These are phyloP conservation scores for Pammene fasciana DNA, from an alignment of 2,888 invertebrate species.

Conservation along the genomic window DNA sequence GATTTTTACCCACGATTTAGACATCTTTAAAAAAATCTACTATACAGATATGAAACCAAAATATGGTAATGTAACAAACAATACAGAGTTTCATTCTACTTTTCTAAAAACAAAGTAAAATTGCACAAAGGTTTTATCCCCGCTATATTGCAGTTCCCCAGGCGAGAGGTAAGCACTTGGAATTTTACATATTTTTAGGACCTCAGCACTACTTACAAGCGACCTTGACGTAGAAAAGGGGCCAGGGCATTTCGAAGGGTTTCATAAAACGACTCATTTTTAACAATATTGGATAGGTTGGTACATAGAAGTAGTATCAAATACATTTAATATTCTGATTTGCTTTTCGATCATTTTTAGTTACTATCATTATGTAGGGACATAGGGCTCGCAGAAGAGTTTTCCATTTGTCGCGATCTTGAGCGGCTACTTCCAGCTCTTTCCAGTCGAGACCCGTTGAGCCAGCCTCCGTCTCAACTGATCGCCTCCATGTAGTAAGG, in stretches of 20 bases:
- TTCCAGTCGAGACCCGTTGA: no score
- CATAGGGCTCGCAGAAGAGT: no score
- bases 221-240: conserved; percentile 30
- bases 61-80: not conserved
- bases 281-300: conserved; percentile 16
- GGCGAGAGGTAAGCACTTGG: conserved; percentile 22
- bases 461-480: no score
- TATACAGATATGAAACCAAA: no score
- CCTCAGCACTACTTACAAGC: conserved; percentile 26
- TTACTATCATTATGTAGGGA: no score
- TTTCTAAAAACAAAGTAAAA: conserved; percentile 3
- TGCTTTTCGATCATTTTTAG: no score
- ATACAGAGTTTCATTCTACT: not conserved
- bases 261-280: conserved; percentile 8
- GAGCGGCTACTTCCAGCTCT: no score
- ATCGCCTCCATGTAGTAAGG: no score
- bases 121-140: conserved; percentile 22
- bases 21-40: no score
- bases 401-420: no score
- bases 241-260: conserved; percentile 21
- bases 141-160: conserved; percentile 26
- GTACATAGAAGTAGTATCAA: not conserved
- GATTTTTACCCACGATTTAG: no score
- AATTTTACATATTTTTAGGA: conserved; percentile 37
- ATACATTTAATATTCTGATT: no score